Evolutionary conservation across 2,113 vertebrate genomes (phyloP), one percentile per base, ranked within the genome.

Genomic region (Lepisosteus osseus): DNA sequence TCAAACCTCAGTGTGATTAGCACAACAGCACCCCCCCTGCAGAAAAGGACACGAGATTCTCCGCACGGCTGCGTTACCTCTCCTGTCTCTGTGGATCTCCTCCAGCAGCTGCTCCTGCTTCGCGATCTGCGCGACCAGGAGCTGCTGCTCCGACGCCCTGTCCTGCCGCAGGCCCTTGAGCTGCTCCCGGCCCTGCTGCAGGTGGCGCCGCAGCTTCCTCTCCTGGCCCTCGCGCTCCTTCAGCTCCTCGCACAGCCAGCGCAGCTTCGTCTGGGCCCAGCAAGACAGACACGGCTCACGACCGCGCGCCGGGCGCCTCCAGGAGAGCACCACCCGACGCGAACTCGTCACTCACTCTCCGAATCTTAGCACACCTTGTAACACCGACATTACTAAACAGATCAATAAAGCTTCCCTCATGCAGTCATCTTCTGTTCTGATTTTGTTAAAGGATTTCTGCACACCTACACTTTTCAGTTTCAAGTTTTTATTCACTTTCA

Each of bases 221-320:
- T 95, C 94, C 77, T 86, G 89, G 40, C 42, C 85, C 70, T 92
- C 92, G 59, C 90, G 84, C 73, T 97, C 95, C 40, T 83, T 92
- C 80, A 94, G 84, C 76, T 99, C 96, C 78, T 96, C 94, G n/a
- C 94, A 93, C 51, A 99, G 86, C 96, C 95, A 98, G 62, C 92
- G 90, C 77, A 94, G 89, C 63, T 94, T 94, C 62, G 90, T 93
- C 93, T 94, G 74, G 5, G 5, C n/a, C 67, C 56, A 44, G 9
- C 47, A 1, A 68, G 17, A 54, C 41, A 72, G 11, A 57, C 43
- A 62, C 2, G 12, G 56, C 47, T 59, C 14, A 68, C 57, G 14
- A 51, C 45, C 42, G 45, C 8, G 6, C 1, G 13, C 41, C 13
- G 41, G 43, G 12, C 65, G 47, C 41, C 4, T 17, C 2, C 61